These are phyloP conservation scores for Platyscapa corneri DNA, from an alignment of 1,140 invertebrate genomes.

Conservation along the genomic window DNA sequence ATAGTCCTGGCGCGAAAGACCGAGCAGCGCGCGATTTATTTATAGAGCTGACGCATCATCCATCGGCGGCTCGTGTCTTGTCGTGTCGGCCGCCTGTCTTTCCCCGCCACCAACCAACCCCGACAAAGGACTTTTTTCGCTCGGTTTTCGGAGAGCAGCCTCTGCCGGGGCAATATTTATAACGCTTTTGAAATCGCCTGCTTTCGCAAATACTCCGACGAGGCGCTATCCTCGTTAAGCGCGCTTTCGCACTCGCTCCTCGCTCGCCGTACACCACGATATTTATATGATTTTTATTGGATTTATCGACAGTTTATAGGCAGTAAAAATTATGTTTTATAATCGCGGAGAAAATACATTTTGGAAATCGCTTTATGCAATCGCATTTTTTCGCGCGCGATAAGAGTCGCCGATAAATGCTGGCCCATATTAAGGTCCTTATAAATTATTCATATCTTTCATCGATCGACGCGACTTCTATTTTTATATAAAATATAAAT, in stretches of 20 bases:
- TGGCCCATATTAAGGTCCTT: not conserved
- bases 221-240: not conserved
- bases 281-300: not conserved
- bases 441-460: slow-evolving; percentile 10
- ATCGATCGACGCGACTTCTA: not conserved
- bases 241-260: too few relatives aligned
- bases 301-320: not conserved
- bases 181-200: not conserved
- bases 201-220: not conserved
- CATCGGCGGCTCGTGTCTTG: slow-evolving; percentile 20
- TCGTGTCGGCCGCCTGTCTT: slow-evolving; percentile 8
- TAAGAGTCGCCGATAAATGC: not conserved
- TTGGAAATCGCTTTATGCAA: not conserved
- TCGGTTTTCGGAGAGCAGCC: too few relatives aligned
- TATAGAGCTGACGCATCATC: slow-evolving; percentile 61
- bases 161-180: not conserved
- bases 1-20: not conserved
- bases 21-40: slow-evolving; percentile 61
- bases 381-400: not conserved
- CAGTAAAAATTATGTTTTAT: not conserved
- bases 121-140: too few relatives aligned
- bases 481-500: not conserved
- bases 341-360: not conserved
- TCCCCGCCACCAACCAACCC: not conserved
- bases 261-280: not conserved